Conservation (phyloP, 1,140 invertebrate species). For the Neodiprion fabricii region DNA sequence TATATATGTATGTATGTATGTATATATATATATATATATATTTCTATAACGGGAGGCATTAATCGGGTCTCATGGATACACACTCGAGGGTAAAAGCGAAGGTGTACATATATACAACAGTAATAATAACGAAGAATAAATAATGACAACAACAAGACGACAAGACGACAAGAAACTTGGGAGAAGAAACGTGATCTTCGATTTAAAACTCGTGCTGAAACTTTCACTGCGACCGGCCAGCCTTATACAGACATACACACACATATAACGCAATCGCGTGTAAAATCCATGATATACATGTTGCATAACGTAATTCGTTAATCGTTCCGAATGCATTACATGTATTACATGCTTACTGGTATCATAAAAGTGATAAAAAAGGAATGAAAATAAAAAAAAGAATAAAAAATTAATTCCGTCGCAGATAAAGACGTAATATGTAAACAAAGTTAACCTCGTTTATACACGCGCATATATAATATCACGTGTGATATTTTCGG, state of each 20-base stretch:
- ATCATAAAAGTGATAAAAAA: not conserved
- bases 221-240: not conserved
- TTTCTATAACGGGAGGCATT: too few relatives aligned
- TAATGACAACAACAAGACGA: not conserved
- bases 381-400: not conserved
- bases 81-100: not conserved
- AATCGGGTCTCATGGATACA: too few relatives aligned
- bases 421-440: not conserved
- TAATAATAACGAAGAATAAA: too few relatives aligned
- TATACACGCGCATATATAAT: not conserved
- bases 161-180: not conserved
- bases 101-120: not conserved
- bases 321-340: not conserved
- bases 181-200: not conserved
- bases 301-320: too few relatives aligned
- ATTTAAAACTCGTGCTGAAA: not conserved
- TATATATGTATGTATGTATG: too few relatives aligned
- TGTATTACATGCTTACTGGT: not conserved
- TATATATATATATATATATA: too few relatives aligned
- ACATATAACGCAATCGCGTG: too few relatives aligned
- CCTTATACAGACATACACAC: not conserved
- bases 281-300: too few relatives aligned
- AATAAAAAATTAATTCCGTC: too few relatives aligned
- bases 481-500: not conserved
- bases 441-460: slow-evolving; percentile 2